These are phyloP conservation scores for Mythimna loreyi DNA, from an alignment of 2,888 invertebrate genomes.

Conservation along the genomic window DNA sequence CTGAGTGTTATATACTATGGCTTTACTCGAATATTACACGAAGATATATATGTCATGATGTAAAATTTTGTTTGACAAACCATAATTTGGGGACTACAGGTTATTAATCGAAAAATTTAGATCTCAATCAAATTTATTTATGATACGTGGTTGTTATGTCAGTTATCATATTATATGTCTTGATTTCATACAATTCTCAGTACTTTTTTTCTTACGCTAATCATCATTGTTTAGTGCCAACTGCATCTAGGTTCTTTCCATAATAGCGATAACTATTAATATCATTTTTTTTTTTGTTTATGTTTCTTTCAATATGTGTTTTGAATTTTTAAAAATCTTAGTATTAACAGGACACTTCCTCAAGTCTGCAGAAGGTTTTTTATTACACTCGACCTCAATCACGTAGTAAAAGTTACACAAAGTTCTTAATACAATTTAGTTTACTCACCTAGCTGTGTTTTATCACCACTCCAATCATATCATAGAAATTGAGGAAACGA, in stretches of 20 bases:
- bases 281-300: neutral
- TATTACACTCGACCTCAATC: neutral
- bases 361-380: neutral
- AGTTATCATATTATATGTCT: no score
- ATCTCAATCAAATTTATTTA: no score
- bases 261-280: neutral
- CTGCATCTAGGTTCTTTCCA: neutral
- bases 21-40: neutral
- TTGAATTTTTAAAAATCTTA: no score
- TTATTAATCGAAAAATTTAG: no score
- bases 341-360: no score
- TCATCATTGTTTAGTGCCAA: neutral
- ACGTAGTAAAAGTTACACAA: neutral
- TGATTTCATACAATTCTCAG: no score
- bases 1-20: neutral
- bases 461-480: neutral
- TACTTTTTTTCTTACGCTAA: neutral
- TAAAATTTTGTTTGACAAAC: neutral
- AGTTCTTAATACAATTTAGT: no score
- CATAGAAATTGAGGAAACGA: constrained; percentile 26
- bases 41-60: neutral
- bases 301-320: neutral
- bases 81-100: neutral
- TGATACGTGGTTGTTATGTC: no score
- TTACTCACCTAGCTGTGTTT: neutral